Conservation (phyloP, 53 echinoderm and acorn worm species). For the Holothuria scabra region DNA sequence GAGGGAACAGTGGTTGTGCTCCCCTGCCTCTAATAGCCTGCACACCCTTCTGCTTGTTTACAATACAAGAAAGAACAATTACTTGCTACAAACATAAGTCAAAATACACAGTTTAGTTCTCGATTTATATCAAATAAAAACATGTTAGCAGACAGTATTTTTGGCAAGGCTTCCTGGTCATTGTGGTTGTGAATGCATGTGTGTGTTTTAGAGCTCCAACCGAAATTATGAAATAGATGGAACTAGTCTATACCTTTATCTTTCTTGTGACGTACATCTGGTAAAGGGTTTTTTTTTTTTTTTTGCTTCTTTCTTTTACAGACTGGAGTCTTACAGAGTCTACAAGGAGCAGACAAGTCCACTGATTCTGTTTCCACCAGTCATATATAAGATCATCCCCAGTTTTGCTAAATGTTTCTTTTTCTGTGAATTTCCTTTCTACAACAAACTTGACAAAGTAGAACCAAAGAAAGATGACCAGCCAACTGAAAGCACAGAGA, state of each 20-base stretch:
- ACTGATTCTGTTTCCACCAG: conserved; percentile 64
- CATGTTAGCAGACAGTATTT: too few relatives aligned
- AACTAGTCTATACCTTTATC: not conserved
- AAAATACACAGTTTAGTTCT: too few relatives aligned
- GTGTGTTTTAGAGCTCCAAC: too few relatives aligned
- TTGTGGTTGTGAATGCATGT: too few relatives aligned
- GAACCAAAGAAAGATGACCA: not conserved
- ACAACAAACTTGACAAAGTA: conserved; percentile 48
- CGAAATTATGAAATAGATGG: too few relatives aligned
- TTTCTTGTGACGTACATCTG: not conserved
- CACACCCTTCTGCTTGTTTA: too few relatives aligned
- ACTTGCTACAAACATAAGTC: too few relatives aligned
- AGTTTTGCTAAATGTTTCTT: conserved; percentile 69
- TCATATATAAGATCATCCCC: conserved; percentile 62
- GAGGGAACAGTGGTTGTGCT: too few relatives aligned
- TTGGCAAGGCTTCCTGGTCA: too few relatives aligned
- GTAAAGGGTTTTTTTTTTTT: not conserved
- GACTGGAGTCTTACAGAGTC: conserved; percentile 64
- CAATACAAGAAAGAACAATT: too few relatives aligned
- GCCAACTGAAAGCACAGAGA: conserved; percentile 11
- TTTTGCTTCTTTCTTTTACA: conserved; percentile 11
- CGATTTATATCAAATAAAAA: too few relatives aligned
- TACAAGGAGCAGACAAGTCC: conserved; percentile 89
- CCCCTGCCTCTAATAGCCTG: too few relatives aligned
- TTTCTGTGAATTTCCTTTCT: conserved; percentile 86